A percentile compares a stretch with the other conserved stretches of the same genome.
Evolutionary conservation across 2,113 vertebrate species (phyloP).

Genomic region (Tilapia sparmanii): DNA sequence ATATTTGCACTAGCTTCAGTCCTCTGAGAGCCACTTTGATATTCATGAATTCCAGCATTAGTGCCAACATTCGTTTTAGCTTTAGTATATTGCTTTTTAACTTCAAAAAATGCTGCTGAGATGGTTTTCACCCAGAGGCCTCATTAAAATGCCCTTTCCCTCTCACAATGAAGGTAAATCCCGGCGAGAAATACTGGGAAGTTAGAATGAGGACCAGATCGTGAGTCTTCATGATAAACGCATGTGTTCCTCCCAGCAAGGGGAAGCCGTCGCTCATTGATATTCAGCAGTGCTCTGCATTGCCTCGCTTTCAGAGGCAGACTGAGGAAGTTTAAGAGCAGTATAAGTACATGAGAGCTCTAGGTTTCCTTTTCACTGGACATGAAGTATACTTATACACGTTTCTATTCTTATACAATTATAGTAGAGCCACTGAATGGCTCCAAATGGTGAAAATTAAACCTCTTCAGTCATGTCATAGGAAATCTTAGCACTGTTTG

Average conservation of each 20-base stretch:
- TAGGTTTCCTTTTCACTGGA: neutral
- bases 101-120: slow-evolving; percentile 40
- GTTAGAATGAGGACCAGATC: neutral
- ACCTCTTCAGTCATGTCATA: neutral
- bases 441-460: neutral
- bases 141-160: slow-evolving; percentile 28
- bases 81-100: slow-evolving; percentile 27
- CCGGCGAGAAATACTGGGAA: neutral
- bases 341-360: neutral
- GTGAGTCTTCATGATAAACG: neutral
- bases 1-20: neutral
- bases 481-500: neutral
- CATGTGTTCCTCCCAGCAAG: neutral
- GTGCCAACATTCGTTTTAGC: slow-evolving; percentile 31
- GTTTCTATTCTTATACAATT: neutral
- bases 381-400: neutral
- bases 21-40: slow-evolving; percentile 3
- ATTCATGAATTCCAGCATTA: slow-evolving; percentile 28
- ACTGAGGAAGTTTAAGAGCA: neutral
- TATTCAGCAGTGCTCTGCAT: neutral
- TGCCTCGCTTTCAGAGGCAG: neutral
- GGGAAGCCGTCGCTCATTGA: neutral
- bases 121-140: neutral
- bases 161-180: slow-evolving; percentile 1
- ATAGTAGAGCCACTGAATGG: neutral